These are phyloP conservation scores for Laticauda colubrina DNA, from an alignment of 2,113 vertebrate species.

Conservation along the genomic window DNA sequence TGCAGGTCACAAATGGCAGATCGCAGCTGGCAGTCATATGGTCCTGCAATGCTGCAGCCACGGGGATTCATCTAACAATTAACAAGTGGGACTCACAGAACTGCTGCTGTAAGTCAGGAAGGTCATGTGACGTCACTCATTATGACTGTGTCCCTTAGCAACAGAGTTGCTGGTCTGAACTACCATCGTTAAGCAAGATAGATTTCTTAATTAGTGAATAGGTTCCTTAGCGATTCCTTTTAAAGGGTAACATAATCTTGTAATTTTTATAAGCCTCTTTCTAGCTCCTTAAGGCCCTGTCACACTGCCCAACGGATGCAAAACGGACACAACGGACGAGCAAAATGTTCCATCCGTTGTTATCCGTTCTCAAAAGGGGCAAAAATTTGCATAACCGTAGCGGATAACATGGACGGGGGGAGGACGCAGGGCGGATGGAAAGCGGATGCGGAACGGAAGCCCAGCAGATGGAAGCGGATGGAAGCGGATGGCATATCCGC, in stretches of 20 bases:
- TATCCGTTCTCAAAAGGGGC: no score
- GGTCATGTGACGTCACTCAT: not conserved
- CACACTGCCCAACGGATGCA: no score
- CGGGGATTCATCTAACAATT: not conserved
- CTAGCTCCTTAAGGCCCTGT: not conserved
- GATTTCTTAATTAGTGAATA: not conserved
- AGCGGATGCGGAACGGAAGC: no score
- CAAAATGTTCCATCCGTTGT: no score
- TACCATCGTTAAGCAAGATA: not conserved
- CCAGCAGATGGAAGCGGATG: no score
- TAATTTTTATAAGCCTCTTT: not conserved
- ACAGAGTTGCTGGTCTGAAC: not conserved
- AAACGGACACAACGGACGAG: no score
- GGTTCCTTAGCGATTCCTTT: not conserved
- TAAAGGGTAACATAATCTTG: not conserved
- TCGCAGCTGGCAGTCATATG: not conserved
- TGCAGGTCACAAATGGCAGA: not conserved
- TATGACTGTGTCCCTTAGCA: not conserved
- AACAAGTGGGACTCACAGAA: not conserved
- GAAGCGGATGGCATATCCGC: no score
- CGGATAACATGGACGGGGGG: no score
- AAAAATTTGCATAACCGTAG: no score
- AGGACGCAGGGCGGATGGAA: no score
- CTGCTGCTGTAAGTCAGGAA: no score
- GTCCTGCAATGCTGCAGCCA: not conserved